phyloP scores from a whole-genome alignment of 2,888 invertebrate species.

The Gnatocerus cornutus region DNA sequence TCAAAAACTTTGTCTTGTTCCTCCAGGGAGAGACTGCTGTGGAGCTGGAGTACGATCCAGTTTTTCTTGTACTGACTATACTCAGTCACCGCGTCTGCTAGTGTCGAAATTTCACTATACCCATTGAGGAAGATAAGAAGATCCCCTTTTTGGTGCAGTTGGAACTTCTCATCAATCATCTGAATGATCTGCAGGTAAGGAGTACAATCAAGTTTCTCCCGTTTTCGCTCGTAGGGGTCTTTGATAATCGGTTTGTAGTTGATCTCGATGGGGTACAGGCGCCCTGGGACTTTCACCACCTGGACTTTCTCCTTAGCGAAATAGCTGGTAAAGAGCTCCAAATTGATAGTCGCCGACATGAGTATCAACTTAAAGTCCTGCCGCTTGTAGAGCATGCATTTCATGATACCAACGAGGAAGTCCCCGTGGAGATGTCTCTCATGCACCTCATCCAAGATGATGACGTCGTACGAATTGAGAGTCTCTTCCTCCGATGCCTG shows the following conservation, averaged over 20 bases:
- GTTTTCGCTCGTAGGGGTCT: constrained; percentile 76
- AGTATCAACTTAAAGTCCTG: constrained; percentile 90
- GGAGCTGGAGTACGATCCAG: constrained; percentile 95
- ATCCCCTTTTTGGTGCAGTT: constrained; percentile 81
- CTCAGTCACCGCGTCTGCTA: constrained; percentile 89
- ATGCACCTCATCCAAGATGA: constrained; percentile 98
- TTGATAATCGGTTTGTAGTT: constrained; percentile 85
- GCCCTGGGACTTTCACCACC: constrained; percentile 84
- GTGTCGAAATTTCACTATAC: constrained; percentile 90
- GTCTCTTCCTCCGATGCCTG: constrained; percentile 84
- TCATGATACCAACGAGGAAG: constrained; percentile 93
- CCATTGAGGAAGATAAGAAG: constrained; percentile 96
- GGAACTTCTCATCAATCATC: constrained; percentile 92
- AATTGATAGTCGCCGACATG: constrained; percentile 99
- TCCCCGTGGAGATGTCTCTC: constrained; percentile 97
- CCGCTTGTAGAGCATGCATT: constrained; percentile 89
- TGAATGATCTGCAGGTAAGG: constrained; percentile 95
- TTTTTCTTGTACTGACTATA: constrained; percentile 84
- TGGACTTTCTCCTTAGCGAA: constrained; percentile 87
- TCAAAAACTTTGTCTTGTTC: constrained; percentile 99
- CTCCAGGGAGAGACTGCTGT: constrained; percentile 91
- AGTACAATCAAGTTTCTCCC: constrained; percentile 89
- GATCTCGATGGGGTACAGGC: constrained; percentile 93
- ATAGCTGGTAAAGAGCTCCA: constrained; percentile 92
- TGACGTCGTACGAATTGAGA: constrained; percentile 89